Base-by-base conservation (phyloP, 2,888 invertebrate species). In the Geophilus truncorum region DNA sequence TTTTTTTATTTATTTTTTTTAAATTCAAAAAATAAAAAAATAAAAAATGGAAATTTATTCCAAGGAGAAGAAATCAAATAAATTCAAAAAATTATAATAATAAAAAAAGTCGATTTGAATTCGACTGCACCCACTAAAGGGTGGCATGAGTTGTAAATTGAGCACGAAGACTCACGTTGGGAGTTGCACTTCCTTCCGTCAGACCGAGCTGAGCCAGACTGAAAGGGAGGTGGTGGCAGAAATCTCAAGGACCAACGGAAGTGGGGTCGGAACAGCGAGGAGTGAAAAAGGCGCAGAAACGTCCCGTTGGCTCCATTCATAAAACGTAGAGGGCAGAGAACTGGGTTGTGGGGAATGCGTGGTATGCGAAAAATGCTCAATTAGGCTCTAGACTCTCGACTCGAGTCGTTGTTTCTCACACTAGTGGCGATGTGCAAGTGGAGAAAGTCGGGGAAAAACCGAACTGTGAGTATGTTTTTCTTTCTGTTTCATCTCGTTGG, bases 261-360 rank as follows among this genome's bases (percentile, higher is more conserved):
- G 57, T 57, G n/a, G 57, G 57, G 57, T 21, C 21, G 15, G 57
- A 57, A 57, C 18, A 21, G 57, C 57, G 57, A 57, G 57, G 18
- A 57, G 57, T 57, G 57, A 57, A 57, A 57, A 57, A 57, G 57
- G 21, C 57, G 57, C 57, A 57, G 23, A 18, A 57, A 57, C 57
- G 57, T 57, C 57, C 57, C 57, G 57, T 57, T 57, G 57, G 57
- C 57, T 57, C 57, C 57, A 57, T 57, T 57, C 57, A 57, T 57
- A 57, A 57, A 57, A 57, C 4, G 57, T n/a, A 57, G 57, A 57
- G 57, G 57, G 57, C 57, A 57, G 21, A 57, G 23, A 57, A 57
- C 57, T 57, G 57, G 57, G 3, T 57, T 57, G 21, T 57, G 57
- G 57, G 57, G 57, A 57, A 57, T 57, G 57, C 57, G 23, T 57